These are phyloP conservation scores for Kryptolebias ocellatus DNA, from an alignment of 2,797 vertebrate genomes.

Conservation along the genomic window DNA sequence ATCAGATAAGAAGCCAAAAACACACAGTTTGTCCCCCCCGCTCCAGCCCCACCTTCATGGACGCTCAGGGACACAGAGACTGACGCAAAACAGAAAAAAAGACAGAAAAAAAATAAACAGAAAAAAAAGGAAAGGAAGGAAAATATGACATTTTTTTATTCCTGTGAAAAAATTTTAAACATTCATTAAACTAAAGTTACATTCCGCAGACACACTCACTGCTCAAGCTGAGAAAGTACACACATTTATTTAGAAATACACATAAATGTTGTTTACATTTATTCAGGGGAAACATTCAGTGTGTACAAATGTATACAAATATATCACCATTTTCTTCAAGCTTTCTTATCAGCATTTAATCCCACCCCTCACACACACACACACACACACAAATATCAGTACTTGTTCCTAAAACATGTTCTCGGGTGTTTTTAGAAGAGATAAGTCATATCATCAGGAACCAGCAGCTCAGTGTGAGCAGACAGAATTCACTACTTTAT, in stretches of 20 bases:
- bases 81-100: no score
- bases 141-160: not conserved
- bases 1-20: slow-evolving; percentile 28
- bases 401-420: slow-evolving; percentile 4
- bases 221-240: no score
- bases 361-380: not conserved
- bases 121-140: not conserved
- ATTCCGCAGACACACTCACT: not conserved
- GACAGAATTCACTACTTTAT: no score
- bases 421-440: slow-evolving; percentile 8
- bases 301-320: not conserved
- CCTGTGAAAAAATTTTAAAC: no score
- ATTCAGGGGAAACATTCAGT: not conserved
- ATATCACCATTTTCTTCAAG: slow-evolving; percentile 43
- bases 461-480: not conserved
- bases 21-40: no score
- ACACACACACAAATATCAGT: slow-evolving; percentile 25
- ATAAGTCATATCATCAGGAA: slow-evolving; percentile 20
- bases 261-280: no score
- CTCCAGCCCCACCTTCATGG: slow-evolving; percentile 29
- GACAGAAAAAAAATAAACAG: not conserved
- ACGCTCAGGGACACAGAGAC: not conserved
- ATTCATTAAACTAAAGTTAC: no score
- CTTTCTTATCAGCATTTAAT: slow-evolving; percentile 50
- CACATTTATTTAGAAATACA: no score